Base-by-base conservation (phyloP, 2,888 invertebrate species). In the Tortricodes alternella region DNA sequence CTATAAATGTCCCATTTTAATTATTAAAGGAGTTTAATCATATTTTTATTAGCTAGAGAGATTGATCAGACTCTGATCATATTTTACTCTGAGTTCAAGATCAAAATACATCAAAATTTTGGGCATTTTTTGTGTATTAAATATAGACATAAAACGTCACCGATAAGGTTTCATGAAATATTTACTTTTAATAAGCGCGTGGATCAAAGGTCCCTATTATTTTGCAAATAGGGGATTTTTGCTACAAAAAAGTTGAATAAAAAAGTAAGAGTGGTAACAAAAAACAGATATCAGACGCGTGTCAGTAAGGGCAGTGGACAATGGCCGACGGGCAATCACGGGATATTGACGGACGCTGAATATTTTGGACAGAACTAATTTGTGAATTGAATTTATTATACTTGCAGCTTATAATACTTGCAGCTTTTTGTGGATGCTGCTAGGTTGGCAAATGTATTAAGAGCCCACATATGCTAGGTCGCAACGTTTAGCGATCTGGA, bases 151-250 rank as follows among this genome's bases (percentile, higher is more conserved):
- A 29, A 44, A 44, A 18, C 29, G n/a, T 18, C 65, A 62, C 50
- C 58, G 69, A 76, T 82, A 77, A 75, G 74, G 65, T 76, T 78
- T 76, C 76, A 80, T 91, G 83, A 91, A 88, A 89, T 90, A 91
- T 89, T 89, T 85, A 87, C 78, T 81, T 89, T 89, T 90, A 90
- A 91, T 91, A 89, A 88, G 89, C 82, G 77, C 69, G 68, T 70
- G 74, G 91, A 89, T 90, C 89, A 91, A 89, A 91, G 91, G 91
- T 91, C 89, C 77, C 78, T 78, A 76, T 78, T 83, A 81, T 76
- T 84, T 83, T 79, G 82, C 79, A 85, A 88, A 88, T 87, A 88
- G 89, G 90, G 87, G 83, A 78, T 80, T 78, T 84, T 82, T 74
- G 66, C 65, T 62, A 71, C 57, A 73, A 61, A 71, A 74, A 71